Conservation (phyloP, 2,888 invertebrate genomes). For the Ametastegia equiseti region DNA sequence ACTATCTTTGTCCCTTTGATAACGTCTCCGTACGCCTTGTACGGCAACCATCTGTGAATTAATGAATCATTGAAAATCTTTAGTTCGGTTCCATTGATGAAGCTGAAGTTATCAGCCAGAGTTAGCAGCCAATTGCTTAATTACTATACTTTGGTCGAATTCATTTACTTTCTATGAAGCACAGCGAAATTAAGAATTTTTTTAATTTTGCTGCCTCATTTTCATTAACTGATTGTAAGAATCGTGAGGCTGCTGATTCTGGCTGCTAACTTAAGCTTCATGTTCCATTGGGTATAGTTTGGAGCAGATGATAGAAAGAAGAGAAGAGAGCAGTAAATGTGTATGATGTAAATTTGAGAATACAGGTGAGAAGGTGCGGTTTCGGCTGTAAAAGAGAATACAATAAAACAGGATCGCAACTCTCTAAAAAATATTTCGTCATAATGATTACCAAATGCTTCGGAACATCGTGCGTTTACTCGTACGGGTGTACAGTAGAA, state of each 20-base stretch:
- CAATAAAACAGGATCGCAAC: neutral
- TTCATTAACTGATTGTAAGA: too few relatives aligned
- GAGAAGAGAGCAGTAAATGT: neutral
- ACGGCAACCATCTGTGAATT: slow-evolving; percentile 81
- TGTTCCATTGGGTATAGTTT: neutral
- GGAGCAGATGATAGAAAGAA: neutral
- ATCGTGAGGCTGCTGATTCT: too few relatives aligned
- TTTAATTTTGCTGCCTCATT: too few relatives aligned
- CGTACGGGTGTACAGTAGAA: too few relatives aligned
- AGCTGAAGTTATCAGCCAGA: too few relatives aligned
- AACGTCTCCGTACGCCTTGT: slow-evolving; percentile 80
- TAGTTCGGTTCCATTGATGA: too few relatives aligned
- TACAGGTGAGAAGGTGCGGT: neutral
- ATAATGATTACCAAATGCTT: neutral
- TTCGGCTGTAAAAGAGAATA: neutral
- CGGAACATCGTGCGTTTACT: neutral
- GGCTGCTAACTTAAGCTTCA: too few relatives aligned
- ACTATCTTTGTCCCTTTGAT: slow-evolving; percentile 85
- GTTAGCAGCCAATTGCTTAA: too few relatives aligned
- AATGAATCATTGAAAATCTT: slow-evolving; percentile 43
- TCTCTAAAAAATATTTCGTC: neutral
- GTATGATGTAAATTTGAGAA: neutral
- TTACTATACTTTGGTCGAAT: too few relatives aligned
- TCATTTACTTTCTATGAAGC: too few relatives aligned
- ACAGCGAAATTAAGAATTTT: too few relatives aligned